Conservation (phyloP, 2,113 vertebrate genomes). For the Reinhardtius hippoglossoides region DNA sequence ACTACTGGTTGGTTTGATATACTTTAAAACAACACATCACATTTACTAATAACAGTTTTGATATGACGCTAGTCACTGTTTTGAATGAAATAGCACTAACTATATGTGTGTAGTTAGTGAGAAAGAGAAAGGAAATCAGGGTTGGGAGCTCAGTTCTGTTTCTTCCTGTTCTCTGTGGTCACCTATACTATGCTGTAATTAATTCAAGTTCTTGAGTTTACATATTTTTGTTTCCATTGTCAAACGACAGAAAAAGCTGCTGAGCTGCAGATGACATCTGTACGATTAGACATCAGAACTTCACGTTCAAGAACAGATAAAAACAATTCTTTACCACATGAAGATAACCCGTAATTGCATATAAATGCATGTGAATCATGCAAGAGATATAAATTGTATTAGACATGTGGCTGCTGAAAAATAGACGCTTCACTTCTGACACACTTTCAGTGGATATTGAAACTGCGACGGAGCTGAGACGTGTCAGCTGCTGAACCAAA, state of each 20-base stretch:
- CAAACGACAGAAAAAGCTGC: neutral
- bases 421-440: neutral
- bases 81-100: neutral
- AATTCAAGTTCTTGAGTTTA: neutral
- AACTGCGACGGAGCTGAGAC: neutral
- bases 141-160: no score
- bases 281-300: neutral
- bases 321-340: neutral
- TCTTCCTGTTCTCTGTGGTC: no score
- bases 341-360: neutral
- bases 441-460: neutral
- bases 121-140: no score
- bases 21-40: no score
- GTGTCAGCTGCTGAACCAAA: neutral
- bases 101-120: no score
- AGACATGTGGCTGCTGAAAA: neutral
- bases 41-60: neutral
- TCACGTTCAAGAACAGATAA: neutral
- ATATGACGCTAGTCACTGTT: neutral
- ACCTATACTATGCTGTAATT: no score
- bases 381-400: neutral
- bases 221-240: neutral
- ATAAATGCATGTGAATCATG: neutral
- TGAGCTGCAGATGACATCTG: neutral
- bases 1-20: no score